Evolutionary conservation across 2,888 invertebrate species (phyloP).

Genomic region (Conchocele bisecta): DNA sequence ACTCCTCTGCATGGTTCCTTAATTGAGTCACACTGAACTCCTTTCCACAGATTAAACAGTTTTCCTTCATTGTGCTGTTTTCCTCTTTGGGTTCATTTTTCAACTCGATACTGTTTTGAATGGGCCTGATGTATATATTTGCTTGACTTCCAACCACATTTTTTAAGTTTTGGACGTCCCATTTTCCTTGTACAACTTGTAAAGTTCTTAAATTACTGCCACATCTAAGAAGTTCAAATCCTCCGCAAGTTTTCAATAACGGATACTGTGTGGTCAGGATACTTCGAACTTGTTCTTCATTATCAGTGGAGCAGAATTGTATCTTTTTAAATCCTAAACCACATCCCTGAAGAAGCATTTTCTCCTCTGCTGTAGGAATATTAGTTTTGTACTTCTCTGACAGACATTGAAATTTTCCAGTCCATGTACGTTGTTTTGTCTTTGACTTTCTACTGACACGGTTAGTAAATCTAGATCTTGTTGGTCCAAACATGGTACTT

Average conservation of each 20-base stretch:
- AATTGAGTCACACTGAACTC: slow-evolving; percentile 1
- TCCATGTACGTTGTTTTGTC: slow-evolving; percentile 10
- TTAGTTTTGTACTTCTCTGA: slow-evolving; percentile 5
- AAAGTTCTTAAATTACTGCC: not conserved
- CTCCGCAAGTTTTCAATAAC: slow-evolving; percentile 10
- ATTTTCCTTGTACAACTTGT: slow-evolving; percentile 4
- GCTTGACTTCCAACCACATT: slow-evolving; percentile 5
- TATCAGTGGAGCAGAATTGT: slow-evolving; percentile 4
- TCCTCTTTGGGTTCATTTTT: not conserved
- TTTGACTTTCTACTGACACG: not conserved
- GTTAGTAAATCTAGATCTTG: slow-evolving; percentile 15
- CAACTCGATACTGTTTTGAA: not conserved
- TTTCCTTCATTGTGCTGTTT: slow-evolving; percentile 3
- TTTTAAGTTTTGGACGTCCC: slow-evolving; percentile 2
- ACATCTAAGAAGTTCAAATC: slow-evolving; percentile 5
- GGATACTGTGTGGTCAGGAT: slow-evolving; percentile 6
- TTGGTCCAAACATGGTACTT: slow-evolving; percentile 21
- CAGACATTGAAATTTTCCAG: slow-evolving; percentile 12
- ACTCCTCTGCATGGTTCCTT: not conserved
- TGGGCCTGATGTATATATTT: slow-evolving; percentile 1
- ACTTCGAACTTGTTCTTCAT: slow-evolving; percentile 3
- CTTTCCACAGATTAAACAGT: not conserved
- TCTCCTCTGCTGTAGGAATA: slow-evolving; percentile 1
- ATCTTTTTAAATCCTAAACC: slow-evolving; percentile 13
- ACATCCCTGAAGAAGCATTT: not conserved